These are phyloP conservation scores for Platycercus adscitus DNA, from an alignment of 2,113 vertebrate species.

Conservation along the genomic window DNA sequence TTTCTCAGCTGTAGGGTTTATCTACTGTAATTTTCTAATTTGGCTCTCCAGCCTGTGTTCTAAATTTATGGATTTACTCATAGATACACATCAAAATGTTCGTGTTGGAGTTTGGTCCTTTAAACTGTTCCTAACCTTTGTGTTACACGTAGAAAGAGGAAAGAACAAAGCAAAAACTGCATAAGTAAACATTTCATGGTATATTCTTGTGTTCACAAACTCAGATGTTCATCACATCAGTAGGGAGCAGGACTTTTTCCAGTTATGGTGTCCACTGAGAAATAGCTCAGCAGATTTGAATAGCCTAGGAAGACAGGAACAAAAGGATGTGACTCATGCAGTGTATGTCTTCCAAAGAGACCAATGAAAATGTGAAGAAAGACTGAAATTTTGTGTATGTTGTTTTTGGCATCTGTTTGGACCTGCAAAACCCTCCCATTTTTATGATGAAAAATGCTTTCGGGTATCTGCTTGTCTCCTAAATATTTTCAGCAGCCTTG, in stretches of 20 bases:
- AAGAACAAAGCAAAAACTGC: background rate
- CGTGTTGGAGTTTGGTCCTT: background rate
- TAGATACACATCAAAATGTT: background rate
- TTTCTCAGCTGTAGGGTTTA: background rate
- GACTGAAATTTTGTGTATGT: background rate
- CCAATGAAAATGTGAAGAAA: slow-evolving; percentile 32
- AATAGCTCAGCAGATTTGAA: background rate
- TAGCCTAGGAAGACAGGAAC: background rate
- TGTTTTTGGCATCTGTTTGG: slow-evolving; percentile 20
- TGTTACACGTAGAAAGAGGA: background rate
- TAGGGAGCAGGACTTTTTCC: background rate
- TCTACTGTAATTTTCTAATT: background rate
- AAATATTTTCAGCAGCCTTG: background rate
- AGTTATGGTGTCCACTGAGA: background rate
- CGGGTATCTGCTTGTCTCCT: background rate
- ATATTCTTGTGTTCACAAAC: background rate
- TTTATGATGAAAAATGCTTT: background rate
- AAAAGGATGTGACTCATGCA: slow-evolving; percentile 37
- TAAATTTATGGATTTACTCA: background rate
- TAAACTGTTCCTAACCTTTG: background rate
- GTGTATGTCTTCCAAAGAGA: background rate
- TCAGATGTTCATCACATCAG: background rate
- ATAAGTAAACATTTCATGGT: background rate
- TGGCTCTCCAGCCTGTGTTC: background rate
- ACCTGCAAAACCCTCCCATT: background rate